Evolutionary conservation across 1,140 invertebrate species (phyloP), one percentile per base, ranked within the genome.

Genomic region (Delia radicum): DNA sequence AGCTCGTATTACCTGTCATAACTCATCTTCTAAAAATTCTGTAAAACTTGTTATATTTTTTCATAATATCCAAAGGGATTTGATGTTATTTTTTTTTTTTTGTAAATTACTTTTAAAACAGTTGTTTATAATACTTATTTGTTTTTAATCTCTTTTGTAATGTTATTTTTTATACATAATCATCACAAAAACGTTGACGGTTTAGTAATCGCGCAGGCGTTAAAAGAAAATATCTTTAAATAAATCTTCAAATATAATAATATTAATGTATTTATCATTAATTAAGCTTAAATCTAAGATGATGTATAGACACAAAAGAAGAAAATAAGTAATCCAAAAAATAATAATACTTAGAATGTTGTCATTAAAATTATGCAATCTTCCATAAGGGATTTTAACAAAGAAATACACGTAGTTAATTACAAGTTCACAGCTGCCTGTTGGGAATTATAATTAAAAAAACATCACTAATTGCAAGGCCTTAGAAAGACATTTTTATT

Each of bases 401-500:
- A n/a, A 48, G 24, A 55, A 18, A 55, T 55, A 4, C 21, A 18
- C 48, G 48, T 55, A 55, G 24, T 55, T 55, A 55, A 55, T 55
- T 55, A 55, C 48, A 55, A 21, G 48, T 55, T 55, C 48, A 21
- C 48, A 55, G 48, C 18, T 55, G 48, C 24, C 48, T 55, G 18
- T 55, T 15, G 48, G 48, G 48, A 55, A 55, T 55, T 55, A 55
- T 55, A 55, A 55, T 55, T 55, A 55, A 55, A 55, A n/a, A 42
- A 15, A 42, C 37, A 42, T 15, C 37, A 15, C 37, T 42, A 42
- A 42, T 42, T 42, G n/a, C 37, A 15, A 15, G 37, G 37, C 37
- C n/a, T 42, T 42, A 15, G 12, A 42, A 42, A 42, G 37, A 42
- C 37, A 42, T 10, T 15, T 42, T 1, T 42, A 33, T 33, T 33